A percentile compares a stretch with the other conserved stretches of the same genome.
phyloP scores from a whole-genome alignment of 2,888 invertebrate species.

The Leistus spinibarbis region DNA sequence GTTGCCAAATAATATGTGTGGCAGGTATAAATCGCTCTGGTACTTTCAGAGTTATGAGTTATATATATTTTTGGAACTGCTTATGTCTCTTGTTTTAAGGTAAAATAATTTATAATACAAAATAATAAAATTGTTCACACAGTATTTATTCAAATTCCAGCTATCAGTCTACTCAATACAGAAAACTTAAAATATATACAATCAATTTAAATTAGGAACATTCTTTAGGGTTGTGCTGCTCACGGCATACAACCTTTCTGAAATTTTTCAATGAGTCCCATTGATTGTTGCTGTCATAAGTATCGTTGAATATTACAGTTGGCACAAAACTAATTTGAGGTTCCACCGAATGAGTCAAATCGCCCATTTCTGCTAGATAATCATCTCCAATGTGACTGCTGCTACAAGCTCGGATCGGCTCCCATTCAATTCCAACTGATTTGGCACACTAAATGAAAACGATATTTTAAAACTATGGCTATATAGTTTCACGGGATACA shows the following conservation, averaged over 20 bases:
- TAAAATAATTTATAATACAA: background rate
- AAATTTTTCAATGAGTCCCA: constrained; percentile 45
- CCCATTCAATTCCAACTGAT: constrained; percentile 45
- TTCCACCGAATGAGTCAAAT: constrained; percentile 50
- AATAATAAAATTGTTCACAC: background rate
- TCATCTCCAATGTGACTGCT: constrained; percentile 49
- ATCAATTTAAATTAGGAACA: constrained; percentile 6
- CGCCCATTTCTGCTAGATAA: constrained; percentile 53
- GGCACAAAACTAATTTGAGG: constrained; percentile 55
- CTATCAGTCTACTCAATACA: background rate
- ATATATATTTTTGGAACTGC: background rate
- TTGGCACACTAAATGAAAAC: constrained; percentile 54
- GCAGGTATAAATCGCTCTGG: too few relatives aligned
- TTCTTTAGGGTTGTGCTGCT: background rate
- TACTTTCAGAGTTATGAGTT: too few relatives aligned
- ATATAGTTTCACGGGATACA: background rate
- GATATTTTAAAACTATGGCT: background rate
- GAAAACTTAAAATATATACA: background rate
- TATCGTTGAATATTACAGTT: constrained; percentile 55
- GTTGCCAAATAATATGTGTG: too few relatives aligned
- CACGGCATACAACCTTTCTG: constrained; percentile 20
- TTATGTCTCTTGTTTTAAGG: background rate
- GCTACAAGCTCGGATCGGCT: constrained; percentile 49
- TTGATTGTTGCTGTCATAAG: constrained; percentile 43
- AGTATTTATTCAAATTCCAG: background rate